Evolutionary conservation across 2,113 vertebrate species (phyloP).

Genomic region (Chunga burmeisteri): DNA sequence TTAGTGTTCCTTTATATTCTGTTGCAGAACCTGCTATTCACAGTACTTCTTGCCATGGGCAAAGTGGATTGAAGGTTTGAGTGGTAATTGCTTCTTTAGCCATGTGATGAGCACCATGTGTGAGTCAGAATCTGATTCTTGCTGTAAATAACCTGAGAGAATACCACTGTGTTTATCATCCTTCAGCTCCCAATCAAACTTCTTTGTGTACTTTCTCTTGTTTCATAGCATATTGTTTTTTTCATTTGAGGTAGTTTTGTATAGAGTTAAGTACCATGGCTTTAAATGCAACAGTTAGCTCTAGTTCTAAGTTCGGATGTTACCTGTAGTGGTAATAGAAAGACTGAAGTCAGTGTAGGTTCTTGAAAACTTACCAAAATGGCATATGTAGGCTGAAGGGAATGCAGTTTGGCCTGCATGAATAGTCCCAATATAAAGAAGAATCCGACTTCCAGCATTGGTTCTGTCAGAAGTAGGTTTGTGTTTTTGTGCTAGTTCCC

Average conservation of each 20-base stretch:
- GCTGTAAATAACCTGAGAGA: background rate
- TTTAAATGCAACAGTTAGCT: background rate
- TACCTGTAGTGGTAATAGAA: background rate
- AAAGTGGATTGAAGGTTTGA: background rate
- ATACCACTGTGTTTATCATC: background rate
- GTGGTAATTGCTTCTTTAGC: background rate
- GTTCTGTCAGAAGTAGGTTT: background rate
- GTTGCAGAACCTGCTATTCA: background rate
- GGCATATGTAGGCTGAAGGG: background rate
- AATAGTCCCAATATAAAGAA: background rate
- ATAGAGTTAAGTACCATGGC: accelerated
- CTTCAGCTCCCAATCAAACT: background rate
- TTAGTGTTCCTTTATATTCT: background rate
- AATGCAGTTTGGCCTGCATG: background rate
- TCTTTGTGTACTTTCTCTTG: background rate
- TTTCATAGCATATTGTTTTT: background rate
- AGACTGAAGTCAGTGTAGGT: background rate
- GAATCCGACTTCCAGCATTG: background rate
- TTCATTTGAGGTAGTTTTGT: background rate
- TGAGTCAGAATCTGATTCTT: background rate
- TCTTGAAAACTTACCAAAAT: background rate
- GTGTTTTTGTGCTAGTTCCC: background rate
- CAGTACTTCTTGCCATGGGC: background rate
- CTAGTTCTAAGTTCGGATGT: background rate
- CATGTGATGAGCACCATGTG: background rate